Base-by-base conservation (phyloP, 2,113 vertebrate genomes). In the Cephalopholis sonnerati region DNA sequence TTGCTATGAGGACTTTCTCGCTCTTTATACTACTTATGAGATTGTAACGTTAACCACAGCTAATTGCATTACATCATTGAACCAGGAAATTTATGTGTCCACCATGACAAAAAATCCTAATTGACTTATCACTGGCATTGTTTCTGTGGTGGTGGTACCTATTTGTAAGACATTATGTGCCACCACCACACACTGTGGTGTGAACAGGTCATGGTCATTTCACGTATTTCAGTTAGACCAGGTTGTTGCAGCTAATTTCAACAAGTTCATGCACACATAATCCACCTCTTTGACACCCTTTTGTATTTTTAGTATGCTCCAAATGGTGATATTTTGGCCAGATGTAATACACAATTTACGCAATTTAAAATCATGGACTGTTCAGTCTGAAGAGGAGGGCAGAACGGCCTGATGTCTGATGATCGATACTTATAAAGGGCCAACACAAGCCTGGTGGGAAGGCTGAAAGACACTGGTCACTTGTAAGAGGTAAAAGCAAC, bases 401-500 rank as follows among this genome's bases (percentile, higher is more conserved):
- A 2, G 16, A 36, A 17, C 50, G 39, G 27, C 29, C 44, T 68
- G 39, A 39, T 8, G 54, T 75, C 81, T 61, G 54, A 58, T 41
- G 15, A 36, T 63, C n/a, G 54, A 59, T 50, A 5, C 41, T 59
- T 17, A 59, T 65, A 48, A 51, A 29, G 32, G 46, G 44, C 44
- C 24, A 4, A 18, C 32, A 36, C 57, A 1, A 18, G n/a, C 25
- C 59, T 41, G 25, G 20, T 11, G n/a, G 46, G 57, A 50, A 62
- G 32, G 32, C 32, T 36, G 6, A 36, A 36, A 36, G 67, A 77
- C 10, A 36, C 3, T 22, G 36, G 27, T 46, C 48, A 46, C 27
- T 58, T 51, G 18, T 39, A 70, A 71, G 50, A 82, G 48, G 70
- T 64, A 73, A 82, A 86, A 65, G 67, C 71, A 83, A 29, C 44